phyloP scores from a whole-genome alignment of 2,797 vertebrate species.

The Pangasius sanitwongsei region DNA sequence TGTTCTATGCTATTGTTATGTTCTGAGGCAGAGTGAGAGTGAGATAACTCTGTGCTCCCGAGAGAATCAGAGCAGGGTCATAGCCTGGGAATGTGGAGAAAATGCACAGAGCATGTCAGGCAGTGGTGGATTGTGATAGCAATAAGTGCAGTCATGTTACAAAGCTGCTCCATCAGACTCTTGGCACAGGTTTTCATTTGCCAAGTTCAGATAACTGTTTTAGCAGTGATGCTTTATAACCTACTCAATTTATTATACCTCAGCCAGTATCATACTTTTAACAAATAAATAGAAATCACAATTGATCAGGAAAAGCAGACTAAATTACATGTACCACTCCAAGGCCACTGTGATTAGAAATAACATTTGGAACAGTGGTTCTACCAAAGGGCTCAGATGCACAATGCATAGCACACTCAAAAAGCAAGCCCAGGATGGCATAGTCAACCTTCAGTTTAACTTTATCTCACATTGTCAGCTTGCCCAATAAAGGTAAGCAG shows the following conservation, averaged over 20 bases:
- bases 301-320: background rate
- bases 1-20: slow-evolving; percentile 16
- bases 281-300: slow-evolving; percentile 8
- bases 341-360: slow-evolving; percentile 5
- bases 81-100: slow-evolving; percentile 22
- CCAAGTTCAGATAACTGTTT: background rate
- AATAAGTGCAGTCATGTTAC: slow-evolving; percentile 8
- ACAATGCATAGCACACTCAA: background rate
- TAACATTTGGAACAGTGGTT: background rate
- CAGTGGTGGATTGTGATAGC: slow-evolving; percentile 19
- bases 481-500: background rate
- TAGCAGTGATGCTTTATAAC: no score
- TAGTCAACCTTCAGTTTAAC: background rate
- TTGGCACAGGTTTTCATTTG: slow-evolving; percentile 17
- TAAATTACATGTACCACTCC: background rate
- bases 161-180: slow-evolving; percentile 21
- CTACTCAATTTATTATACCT: background rate
- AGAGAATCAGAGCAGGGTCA: slow-evolving; percentile 18
- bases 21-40: slow-evolving; percentile 27
- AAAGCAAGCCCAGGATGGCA: background rate
- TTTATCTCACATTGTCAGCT: background rate
- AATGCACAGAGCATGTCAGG: slow-evolving; percentile 41
- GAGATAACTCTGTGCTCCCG: slow-evolving; percentile 29
- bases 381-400: background rate
- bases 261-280: background rate